Base-by-base conservation (phyloP, 2,113 vertebrate species). In the Lepidothrix coronata region DNA sequence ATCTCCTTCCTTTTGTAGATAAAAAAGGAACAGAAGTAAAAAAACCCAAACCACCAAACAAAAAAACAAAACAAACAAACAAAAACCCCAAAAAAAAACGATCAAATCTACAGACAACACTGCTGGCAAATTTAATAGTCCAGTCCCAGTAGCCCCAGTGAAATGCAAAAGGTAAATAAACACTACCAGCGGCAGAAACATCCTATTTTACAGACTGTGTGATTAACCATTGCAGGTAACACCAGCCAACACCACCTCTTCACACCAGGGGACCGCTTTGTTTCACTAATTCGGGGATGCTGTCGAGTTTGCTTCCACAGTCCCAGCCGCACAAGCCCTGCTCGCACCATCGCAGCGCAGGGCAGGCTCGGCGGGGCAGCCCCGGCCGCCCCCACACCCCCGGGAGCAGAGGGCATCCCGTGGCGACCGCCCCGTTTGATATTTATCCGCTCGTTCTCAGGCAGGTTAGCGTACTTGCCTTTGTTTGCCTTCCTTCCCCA, bases 351-450 rank as follows among this genome's bases (percentile, higher is more conserved):
- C 5, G 1, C n/a, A 2, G 65, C 1, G 30, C 61, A 14, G 30
- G 7, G 61, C 19, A 11, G 46, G 61, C 41, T 30, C 41, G 21
- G 30, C 10, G 33, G 24, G 67, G 65, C 51, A 39, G 48, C 59
- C 21, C 15, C 25, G 7, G 51, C 43, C 21, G 0, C 22, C 21
- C 25, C 5, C 51, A 6, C 20, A 11, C 12, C 6, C 28, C 13
- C 3, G 24, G 24, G 35, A 35, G 43, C 6, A 9, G 48, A 11
- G 30, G 5, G 72, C 81, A 94, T 11, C 66, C 85, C 48, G 30
- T 0, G 25, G 33, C 2, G 39, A 24, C 62, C 62, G 28, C 82
- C 51, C 5, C 46, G 1, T 1, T 6, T 6, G 8, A 2, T 0
- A 2, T 31, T 5, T 1, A 9, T 14, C 27, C 72, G 4, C 11